Conservation (phyloP, 2,888 invertebrate species). For the Parapristionchus giblindavisi region DNA sequence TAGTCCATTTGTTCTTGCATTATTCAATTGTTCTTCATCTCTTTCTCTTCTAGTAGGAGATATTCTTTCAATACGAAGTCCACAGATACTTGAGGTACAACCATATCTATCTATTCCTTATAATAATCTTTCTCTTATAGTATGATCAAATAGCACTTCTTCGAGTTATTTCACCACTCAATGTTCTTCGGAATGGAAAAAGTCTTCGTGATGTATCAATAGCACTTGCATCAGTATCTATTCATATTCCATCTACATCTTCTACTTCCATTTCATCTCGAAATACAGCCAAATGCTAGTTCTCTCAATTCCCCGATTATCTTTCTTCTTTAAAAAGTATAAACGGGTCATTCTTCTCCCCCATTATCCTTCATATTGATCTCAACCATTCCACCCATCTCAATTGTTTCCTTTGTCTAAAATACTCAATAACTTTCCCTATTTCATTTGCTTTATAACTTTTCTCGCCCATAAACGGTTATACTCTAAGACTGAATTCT, state of each 20-base stretch:
- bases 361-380: not conserved
- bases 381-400: not conserved
- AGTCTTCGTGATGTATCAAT: not conserved
- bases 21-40: constrained; percentile 26
- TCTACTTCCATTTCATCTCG: not conserved
- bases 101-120: not conserved
- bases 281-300: not conserved
- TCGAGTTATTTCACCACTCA: not conserved
- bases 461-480: too few species aligned
- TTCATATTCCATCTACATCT: not conserved
- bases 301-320: constrained; percentile 7
- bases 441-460: too few species aligned
- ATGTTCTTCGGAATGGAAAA: constrained; percentile 15
- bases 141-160: constrained; percentile 1
- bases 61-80: not conserved
- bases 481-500: too few species aligned
- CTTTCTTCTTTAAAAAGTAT: not conserved
- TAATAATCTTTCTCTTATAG: not conserved
- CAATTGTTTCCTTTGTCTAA: not conserved
- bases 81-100: constrained; percentile 1
- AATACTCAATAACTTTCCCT: not conserved
- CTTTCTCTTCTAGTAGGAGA: constrained; percentile 22
- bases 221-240: constrained; percentile 13
- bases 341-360: not conserved
- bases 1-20: not conserved